These are phyloP conservation scores for Micoletzkya japonica DNA, from an alignment of 2,888 invertebrate species.

Conservation along the genomic window DNA sequence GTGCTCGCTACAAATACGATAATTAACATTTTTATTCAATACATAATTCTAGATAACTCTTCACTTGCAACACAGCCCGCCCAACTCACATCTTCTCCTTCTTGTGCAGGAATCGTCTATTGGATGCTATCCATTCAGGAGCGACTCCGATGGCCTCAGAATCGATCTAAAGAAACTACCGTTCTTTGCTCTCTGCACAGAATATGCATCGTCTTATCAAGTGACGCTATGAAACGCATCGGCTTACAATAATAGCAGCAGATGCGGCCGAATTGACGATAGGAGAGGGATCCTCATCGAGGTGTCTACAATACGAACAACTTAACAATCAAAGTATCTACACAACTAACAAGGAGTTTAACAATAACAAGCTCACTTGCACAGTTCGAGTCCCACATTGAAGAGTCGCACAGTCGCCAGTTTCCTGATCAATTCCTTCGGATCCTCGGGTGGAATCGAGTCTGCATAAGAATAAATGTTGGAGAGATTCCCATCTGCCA, in stretches of 20 bases:
- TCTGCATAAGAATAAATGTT: conserved; percentile 1
- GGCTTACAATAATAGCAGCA: conserved; percentile 13
- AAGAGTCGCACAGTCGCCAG: conserved; percentile 7
- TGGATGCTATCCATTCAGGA: conserved; percentile 25
- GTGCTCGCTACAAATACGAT: conserved; percentile 8
- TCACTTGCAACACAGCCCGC: too few species aligned
- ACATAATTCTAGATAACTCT: too few species aligned
- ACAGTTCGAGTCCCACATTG: conserved; percentile 15
- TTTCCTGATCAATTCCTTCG: neutral
- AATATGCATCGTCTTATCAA: neutral
- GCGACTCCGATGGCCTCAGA: neutral
- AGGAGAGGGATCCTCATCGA: conserved; percentile 19
- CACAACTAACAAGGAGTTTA: neutral
- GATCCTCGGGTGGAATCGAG: conserved; percentile 19
- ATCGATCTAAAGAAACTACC: neutral
- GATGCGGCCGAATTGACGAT: conserved; percentile 10
- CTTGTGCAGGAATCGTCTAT: conserved; percentile 4
- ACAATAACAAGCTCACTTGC: conserved; percentile 10
- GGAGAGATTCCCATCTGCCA: neutral
- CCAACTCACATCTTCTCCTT: conserved; percentile 19
- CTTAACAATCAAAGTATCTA: neutral
- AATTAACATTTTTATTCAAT: too few species aligned
- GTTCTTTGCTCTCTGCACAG: neutral
- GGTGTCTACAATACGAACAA: neutral
- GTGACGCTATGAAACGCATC: neutral